Base-by-base conservation (phyloP, 1,140 invertebrate species). In the Drosophila burlai region DNA sequence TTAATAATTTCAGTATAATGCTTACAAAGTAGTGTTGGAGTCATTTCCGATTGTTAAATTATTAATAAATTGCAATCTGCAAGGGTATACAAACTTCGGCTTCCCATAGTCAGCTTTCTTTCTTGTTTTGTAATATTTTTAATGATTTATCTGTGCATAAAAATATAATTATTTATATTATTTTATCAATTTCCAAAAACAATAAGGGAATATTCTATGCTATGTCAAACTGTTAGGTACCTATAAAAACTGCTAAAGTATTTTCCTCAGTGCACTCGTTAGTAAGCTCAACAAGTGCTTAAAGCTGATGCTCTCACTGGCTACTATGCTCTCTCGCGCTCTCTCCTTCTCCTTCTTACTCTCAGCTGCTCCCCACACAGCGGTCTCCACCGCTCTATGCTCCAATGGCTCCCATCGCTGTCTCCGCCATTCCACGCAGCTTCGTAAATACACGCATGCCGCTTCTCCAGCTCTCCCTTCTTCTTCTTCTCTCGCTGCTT, bases 371-470 rank as follows among this genome's bases (percentile, higher is more conserved):
- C 61, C 46, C 49, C 49, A 50, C 47, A 10, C 31, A 54, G 10
- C 47, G 50, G 50, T 24, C 34, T 40, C 46, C 9, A 24, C 5
- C 54, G 36, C 54, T 57, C 38, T 57, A 9, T 8, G 13, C 54
- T 26, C 36, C 15, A 4, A 40, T 36, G 57, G 71, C 79, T 63
- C 73, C 84, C 80, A 78, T 73, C 46, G 72, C 15, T 57, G 54
- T 21, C 11, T 89, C 29, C 34, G 62, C 13, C 80, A 83, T 87
- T 89, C 40, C 52, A 75, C 77, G 68, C 68, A 83, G 83, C 80
- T 87, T 89, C 83, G 83, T 87, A 89, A 89, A 87, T 87, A 87
- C 79, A 72, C 83, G 83, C 84, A 87, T 71, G 83, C 84, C 75
- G 66, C 80, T 78, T 50, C 74, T 40, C 46, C 40, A 31, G 47